Percentiles rank a stretch among this genome's conserved stretches.
phyloP scores from a whole-genome alignment of 2,888 invertebrate genomes.

The Catocala sponsa region DNA sequence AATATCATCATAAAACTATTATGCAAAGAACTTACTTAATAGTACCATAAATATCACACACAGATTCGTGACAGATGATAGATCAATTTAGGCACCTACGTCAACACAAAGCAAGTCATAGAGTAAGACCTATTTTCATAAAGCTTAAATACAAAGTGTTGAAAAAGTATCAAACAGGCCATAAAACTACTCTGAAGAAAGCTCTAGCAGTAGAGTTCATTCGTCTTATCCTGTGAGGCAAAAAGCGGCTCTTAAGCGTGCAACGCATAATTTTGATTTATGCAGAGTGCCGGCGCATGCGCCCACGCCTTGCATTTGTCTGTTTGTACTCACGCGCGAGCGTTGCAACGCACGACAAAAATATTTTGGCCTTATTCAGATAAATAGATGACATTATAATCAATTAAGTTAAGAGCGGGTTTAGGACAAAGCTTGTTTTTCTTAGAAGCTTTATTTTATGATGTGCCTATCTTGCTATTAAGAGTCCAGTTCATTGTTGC shows the following conservation, averaged over 20 bases:
- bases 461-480: too few species aligned
- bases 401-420: background rate
- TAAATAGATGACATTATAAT: conserved; percentile 18
- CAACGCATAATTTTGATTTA: conserved; percentile 75
- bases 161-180: conserved; percentile 38
- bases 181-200: conserved; percentile 41
- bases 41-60: too few species aligned
- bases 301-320: conserved; percentile 66
- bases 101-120: background rate
- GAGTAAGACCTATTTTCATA: conserved; percentile 28
- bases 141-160: conserved; percentile 32
- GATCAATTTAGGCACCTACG: background rate
- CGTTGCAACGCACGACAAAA: conserved; percentile 36
- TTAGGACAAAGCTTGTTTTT: background rate
- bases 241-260: conserved; percentile 50
- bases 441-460: background rate
- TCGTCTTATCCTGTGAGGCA: conserved; percentile 49
- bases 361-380: conserved; percentile 34
- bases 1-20: too few species aligned
- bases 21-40: too few species aligned
- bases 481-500: too few species aligned
- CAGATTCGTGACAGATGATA: too few species aligned
- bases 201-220: conserved; percentile 44
- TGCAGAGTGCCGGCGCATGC: conserved; percentile 64
- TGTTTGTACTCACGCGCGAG: conserved; percentile 48